These are phyloP conservation scores for Diadophis punctatus DNA, from an alignment of 2,113 vertebrate species.

Conservation along the genomic window DNA sequence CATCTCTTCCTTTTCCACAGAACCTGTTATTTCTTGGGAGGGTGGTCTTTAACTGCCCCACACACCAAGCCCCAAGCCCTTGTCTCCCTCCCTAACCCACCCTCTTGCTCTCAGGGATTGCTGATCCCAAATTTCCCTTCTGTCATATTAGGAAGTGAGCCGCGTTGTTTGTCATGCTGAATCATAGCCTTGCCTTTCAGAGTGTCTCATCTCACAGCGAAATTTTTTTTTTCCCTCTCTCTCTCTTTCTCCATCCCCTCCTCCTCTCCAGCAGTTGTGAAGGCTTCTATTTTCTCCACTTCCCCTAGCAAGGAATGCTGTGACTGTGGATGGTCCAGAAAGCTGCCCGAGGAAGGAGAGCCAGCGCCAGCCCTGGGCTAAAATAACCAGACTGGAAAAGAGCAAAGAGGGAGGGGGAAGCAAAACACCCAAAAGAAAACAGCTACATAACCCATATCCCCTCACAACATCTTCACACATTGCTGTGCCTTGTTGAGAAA, in stretches of 20 bases:
- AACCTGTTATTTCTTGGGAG: neutral
- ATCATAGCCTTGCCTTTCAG: conserved; percentile 27
- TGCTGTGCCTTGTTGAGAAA: conserved; percentile 55
- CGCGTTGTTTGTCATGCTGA: conserved; percentile 12
- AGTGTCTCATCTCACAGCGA: conserved; percentile 52
- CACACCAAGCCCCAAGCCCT: neutral
- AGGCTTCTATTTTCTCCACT: conserved; percentile 4
- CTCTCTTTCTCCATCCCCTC: conserved; percentile 26
- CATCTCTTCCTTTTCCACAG: neutral
- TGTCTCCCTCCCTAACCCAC: neutral
- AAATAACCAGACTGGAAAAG: conserved; percentile 40
- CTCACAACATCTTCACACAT: conserved; percentile 2
- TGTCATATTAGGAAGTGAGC: neutral
- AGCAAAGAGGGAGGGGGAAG: neutral
- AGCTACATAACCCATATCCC: neutral
- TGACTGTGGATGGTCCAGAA: conserved; percentile 56
- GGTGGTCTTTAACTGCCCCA: neutral
- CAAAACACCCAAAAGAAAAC: neutral
- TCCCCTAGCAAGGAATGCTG: conserved; percentile 55
- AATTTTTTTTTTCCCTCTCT: conserved; percentile 25
- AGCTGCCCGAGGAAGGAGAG: conserved; percentile 39
- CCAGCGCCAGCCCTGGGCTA: conserved; percentile 28
- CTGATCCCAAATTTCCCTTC: conserved; percentile 3
- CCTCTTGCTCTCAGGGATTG: neutral
- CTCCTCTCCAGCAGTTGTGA: conserved; percentile 64